These are phyloP conservation scores for Meloidogyne floridensis DNA, from an alignment of 1,140 invertebrate genomes.

Conservation along the genomic window DNA sequence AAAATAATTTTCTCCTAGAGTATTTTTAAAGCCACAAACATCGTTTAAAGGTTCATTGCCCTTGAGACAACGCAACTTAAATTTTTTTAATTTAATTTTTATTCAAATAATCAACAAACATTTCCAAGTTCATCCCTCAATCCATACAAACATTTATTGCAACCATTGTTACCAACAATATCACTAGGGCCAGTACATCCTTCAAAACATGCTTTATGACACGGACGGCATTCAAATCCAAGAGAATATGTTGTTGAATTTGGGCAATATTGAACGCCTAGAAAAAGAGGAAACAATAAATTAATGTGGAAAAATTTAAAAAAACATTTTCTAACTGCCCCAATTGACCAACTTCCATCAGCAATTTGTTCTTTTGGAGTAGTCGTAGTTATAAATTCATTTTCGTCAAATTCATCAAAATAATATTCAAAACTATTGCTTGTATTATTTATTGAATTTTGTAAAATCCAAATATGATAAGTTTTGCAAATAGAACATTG, in stretches of 20 bases:
- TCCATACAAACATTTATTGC: conserved; percentile 46
- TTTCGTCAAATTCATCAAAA: background rate
- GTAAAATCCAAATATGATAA: background rate
- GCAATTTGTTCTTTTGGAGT: background rate
- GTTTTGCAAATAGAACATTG: conserved; percentile 24
- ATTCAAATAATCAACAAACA: background rate
- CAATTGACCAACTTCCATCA: background rate
- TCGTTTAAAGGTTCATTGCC: conserved; percentile 34
- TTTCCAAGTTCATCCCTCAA: conserved; percentile 31
- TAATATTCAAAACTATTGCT: background rate
- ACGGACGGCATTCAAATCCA: conserved; percentile 27
- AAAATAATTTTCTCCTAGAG: conserved; percentile 32
- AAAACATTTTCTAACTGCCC: background rate
- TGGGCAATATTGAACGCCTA: conserved; percentile 15
- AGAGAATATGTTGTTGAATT: conserved; percentile 37
- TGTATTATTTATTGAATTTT: background rate
- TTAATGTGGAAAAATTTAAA: background rate
- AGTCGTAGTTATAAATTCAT: background rate
- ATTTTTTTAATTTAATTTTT: background rate
- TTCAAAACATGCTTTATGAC: conserved; percentile 38
- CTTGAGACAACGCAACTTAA: conserved; percentile 40
- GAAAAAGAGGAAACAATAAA: background rate
- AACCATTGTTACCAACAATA: conserved; percentile 38
- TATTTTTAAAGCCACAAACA: conserved; percentile 36
- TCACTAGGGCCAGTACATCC: conserved; percentile 43